A percentile compares a stretch with the other conserved stretches of the same genome.
phyloP scores from a whole-genome alignment of 2,113 vertebrate species.

The Leptodactylus fuscus region DNA sequence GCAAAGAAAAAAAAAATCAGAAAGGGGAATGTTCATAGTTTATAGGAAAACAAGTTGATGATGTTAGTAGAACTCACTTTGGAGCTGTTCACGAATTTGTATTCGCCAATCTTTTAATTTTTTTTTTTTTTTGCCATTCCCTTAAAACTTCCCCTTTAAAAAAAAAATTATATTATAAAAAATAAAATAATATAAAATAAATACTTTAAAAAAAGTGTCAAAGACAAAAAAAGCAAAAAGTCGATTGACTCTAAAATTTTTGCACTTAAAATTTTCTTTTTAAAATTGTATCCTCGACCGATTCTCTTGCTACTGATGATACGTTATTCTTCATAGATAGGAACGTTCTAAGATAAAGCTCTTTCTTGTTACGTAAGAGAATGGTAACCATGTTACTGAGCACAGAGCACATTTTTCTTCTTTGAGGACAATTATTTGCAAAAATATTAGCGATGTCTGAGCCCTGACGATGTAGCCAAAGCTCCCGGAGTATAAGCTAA shows the following conservation, averaged over 20 bases:
- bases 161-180: background rate
- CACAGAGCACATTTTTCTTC: slow-evolving; percentile 23
- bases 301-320: background rate
- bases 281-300: background rate
- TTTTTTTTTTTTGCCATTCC: slow-evolving; percentile 16
- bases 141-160: background rate
- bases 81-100: slow-evolving; percentile 50
- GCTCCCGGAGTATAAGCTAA: background rate
- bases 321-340: background rate
- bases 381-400: background rate
- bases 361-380: background rate
- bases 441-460: background rate
- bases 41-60: slow-evolving; percentile 49
- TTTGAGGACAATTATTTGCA: background rate
- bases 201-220: background rate
- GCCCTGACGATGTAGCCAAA: background rate
- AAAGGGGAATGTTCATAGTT: slow-evolving; percentile 67
- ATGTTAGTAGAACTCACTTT: slow-evolving; percentile 68
- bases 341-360: background rate
- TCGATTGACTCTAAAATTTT: slow-evolving; percentile 27
- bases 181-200: background rate
- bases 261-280: slow-evolving; percentile 22
- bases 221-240: background rate
- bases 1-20: slow-evolving; percentile 62
- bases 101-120: background rate